Evolutionary conservation across 2,113 vertebrate species (phyloP), one percentile per base, ranked within the genome.

Genomic region (Limanda limanda): DNA sequence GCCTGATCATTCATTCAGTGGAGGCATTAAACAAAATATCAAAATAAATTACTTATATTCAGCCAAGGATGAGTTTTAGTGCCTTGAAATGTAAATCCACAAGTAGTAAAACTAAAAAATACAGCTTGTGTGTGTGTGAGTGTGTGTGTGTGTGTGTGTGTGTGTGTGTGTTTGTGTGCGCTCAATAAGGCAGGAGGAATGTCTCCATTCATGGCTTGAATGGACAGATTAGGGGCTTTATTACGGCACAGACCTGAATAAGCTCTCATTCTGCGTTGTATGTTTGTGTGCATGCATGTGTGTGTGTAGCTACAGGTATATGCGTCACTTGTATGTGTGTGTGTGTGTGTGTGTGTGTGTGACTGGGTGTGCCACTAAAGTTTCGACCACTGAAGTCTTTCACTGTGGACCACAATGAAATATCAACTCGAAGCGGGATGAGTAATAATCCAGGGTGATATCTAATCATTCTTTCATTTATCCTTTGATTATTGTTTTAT

Each of bases 201-300:
- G 86, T 86, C 67, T 89, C 88, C 87, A 87, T 92, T 91, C 88
- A 89, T 80, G 71, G 74, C 31, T 62, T 88, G 87, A 88, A 88
- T 89, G 77, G 81, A 79, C 67, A 91, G 91, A 91, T 92, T 92
- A 91, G 67, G 31, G 77, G 79, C 73, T 92, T 91, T 91, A 87
- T 73, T 47, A 60, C 72, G 60, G 69, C 78, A 83, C 86, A 88
- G 81, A 82, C 84, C 87, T 82, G 81, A 87, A 86, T 74, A 87
- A 80, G 75, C 81, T 87, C 74, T 77, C 71, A 85, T 71, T 86
- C 35, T 80, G 52, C 48, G 15, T 45, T 47, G 60, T 69, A 68
- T 74, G 55, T 68, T 55, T 52, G 61, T 65, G 72, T 70, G 58
- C 68, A 60, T 64, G 73, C 25, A 2, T 51, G 72, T 47, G 57